Conservation (phyloP, 2,888 invertebrate species). For the Mycalesis mineus region DNA sequence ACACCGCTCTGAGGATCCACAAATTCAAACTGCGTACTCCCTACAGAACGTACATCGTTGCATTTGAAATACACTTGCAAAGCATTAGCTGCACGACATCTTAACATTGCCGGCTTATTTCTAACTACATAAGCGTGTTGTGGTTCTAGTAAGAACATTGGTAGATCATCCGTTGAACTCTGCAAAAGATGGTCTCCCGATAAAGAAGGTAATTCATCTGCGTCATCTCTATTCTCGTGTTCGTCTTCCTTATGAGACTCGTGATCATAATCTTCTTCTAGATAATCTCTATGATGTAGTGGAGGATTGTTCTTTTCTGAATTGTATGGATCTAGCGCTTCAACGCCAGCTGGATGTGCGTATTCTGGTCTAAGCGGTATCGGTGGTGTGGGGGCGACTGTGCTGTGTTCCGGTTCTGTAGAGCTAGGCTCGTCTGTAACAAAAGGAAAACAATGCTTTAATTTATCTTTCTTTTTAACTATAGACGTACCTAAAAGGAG, state of each 20-base stretch:
- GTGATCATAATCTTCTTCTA: constrained; percentile 72
- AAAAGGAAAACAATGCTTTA: constrained; percentile 33
- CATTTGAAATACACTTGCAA: constrained; percentile 93
- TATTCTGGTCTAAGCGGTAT: constrained; percentile 69
- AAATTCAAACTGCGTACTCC: constrained; percentile 86
- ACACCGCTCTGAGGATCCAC: constrained; percentile 94
- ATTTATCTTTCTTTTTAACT: not conserved
- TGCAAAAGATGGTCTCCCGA: constrained; percentile 69
- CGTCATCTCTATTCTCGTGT: constrained; percentile 67
- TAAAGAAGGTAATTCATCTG: constrained; percentile 70
- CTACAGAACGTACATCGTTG: constrained; percentile 86
- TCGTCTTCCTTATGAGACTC: constrained; percentile 70
- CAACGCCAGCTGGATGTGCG: constrained; percentile 70
- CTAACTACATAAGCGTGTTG: constrained; percentile 93
- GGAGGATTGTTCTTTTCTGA: constrained; percentile 64
- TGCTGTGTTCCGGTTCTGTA: constrained; percentile 55
- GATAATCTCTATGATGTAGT: constrained; percentile 61
- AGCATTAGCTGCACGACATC: constrained; percentile 94
- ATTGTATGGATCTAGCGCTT: constrained; percentile 71
- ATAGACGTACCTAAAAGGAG: too few species aligned
- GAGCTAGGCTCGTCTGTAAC: constrained; percentile 64
- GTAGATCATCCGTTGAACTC: constrained; percentile 83
- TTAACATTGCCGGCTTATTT: constrained; percentile 91
- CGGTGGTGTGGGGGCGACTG: constrained; percentile 54
- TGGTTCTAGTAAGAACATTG: constrained; percentile 92